Percentiles rank a stretch among this genome's conserved stretches.
phyloP scores from a whole-genome alignment of 2,888 invertebrate species.

The Melinaea menophilus region DNA sequence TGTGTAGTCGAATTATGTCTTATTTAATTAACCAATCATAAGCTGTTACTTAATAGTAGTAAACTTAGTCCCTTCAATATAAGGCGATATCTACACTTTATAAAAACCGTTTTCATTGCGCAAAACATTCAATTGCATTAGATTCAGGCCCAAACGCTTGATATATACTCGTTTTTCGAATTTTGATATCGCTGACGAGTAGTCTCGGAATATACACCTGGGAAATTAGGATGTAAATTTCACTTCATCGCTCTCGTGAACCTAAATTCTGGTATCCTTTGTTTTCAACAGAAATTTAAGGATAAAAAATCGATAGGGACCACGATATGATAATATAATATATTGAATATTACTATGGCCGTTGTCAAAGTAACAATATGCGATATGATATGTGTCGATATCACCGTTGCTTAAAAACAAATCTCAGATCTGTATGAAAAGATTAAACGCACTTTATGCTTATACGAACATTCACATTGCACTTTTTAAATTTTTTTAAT shows the following conservation, averaged over 20 bases:
- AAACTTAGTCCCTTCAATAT: background rate
- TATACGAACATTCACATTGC: too few relatives aligned
- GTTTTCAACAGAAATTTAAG: constrained; percentile 74
- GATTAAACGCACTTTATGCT: background rate
- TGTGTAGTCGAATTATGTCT: too few relatives aligned
- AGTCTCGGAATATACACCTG: constrained; percentile 59
- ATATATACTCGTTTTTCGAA: constrained; percentile 40
- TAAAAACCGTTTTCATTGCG: constrained; percentile 2
- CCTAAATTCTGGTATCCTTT: constrained; percentile 69
- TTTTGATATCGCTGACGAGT: constrained; percentile 68
- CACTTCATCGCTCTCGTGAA: constrained; percentile 45
- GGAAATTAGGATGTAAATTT: constrained; percentile 79
- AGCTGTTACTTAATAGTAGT: too few relatives aligned
- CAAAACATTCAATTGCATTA: constrained; percentile 12
- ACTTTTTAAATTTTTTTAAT: too few relatives aligned
- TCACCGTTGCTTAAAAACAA: constrained; percentile 3
- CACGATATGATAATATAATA: constrained; percentile 26
- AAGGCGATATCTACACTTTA: background rate
- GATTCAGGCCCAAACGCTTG: constrained; percentile 24
- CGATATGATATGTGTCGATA: constrained; percentile 11
- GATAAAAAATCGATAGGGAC: constrained; percentile 56
- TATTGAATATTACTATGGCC: constrained; percentile 34
- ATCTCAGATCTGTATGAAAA: constrained; percentile 12
- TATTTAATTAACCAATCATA: too few relatives aligned
- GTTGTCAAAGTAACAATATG: constrained; percentile 12